Evolutionary conservation across 2,797 vertebrate genomes (phyloP), one percentile per base, ranked within the genome.

Genomic region (Cirrhinus mrigala): DNA sequence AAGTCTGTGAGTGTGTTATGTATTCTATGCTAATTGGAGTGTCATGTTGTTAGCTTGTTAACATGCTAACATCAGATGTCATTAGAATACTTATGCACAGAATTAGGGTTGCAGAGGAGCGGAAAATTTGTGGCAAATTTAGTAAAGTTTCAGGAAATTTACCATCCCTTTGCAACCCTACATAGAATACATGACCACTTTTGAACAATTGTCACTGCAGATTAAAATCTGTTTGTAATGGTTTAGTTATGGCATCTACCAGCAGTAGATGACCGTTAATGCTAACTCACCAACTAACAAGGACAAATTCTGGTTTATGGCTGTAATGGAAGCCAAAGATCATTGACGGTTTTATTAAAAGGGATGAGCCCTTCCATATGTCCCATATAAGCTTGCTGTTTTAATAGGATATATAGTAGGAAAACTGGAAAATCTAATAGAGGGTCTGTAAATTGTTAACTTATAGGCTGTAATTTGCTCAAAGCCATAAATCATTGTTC

Each of bases 361-460:
- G 8, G 44, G 44, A 44, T 44, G 44, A 44, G 44, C 8, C 44
- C 44, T 44, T 24, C 10, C n/a, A 2, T 60, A 24, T 60, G 10
- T 6, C n/a, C 58, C n/a, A 24, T 60, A 60, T 7, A 11, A 60
- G n/a, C 10, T 24, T 60, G 56, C 24, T 64, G 60, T 64, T 64
- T 29, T 29, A 74, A 71, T 73, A 73, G 44, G 33, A 27, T 44
- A 5, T 29, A 22, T 75, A 54, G 11, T 33, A 52, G 4, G 10
- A 75, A 74, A 29, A 20, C 48, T 73, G 44, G 3, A 50, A 52
- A 74, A 52, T 50, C 74, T 76, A 52, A 58, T 83, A 24, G 60
- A 70, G 40, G 29, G 46, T 87, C n/a, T 18, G 40, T 85, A 33
- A 79, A 68, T 85, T 70, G 37, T 60, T 48, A 58, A 56, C 24